Evolutionary conservation across 35 echinoderm and acorn worm species (phyloP), one percentile per base, ranked within the genome.

Genomic region (Heliocidaris erythrogramma): DNA sequence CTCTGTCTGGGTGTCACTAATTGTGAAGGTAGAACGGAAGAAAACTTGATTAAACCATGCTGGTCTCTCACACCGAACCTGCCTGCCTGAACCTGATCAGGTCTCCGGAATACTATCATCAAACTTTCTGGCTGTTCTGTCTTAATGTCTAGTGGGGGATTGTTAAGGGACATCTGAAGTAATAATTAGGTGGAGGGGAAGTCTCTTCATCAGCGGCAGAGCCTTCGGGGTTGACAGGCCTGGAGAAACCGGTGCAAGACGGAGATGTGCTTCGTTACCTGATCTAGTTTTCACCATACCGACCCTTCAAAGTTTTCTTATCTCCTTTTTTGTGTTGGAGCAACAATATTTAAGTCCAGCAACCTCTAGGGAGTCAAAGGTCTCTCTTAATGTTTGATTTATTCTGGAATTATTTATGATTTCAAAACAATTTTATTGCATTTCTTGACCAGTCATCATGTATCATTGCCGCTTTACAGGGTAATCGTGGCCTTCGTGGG

Each of bases 101-200:
- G 18, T 78, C 65, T 42, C 27, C 65, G 21, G 65, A 78, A 78
- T 78, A 78, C 52, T 56, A 56, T 56, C 11, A 56, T 56, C 52
- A 78, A 78, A n/a, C 21, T 78, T 78, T 78, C 27, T 78, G 65
- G 17, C 65, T 78, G 18, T 78, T 78, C 65, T 78, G 14, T 78
- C 65, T n/a, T 42, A 21, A 78, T 78, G n/a, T 78, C 27, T 21
- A 5, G 27, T 21, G 65, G 27, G 27, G 65, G 21, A n/a, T 78
- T 24, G 21, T 27, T 78, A 6, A 24, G 65, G 65, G 65, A 78
- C 65, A 78, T 78, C 18, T 78, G 65, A 78, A 78, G 65, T 18
- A 78, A 78, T 78, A 78, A 78, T 78, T 78, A 78, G 65, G 65
- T 78, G 65, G 27, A 78, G 65, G 65, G 65, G 65, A 78, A 78